A percentile compares a stretch with the other conserved stretches of the same genome.
These are phyloP conservation scores for Alca torda DNA, from an alignment of 2,797 vertebrate genomes.

Conservation along the genomic window DNA sequence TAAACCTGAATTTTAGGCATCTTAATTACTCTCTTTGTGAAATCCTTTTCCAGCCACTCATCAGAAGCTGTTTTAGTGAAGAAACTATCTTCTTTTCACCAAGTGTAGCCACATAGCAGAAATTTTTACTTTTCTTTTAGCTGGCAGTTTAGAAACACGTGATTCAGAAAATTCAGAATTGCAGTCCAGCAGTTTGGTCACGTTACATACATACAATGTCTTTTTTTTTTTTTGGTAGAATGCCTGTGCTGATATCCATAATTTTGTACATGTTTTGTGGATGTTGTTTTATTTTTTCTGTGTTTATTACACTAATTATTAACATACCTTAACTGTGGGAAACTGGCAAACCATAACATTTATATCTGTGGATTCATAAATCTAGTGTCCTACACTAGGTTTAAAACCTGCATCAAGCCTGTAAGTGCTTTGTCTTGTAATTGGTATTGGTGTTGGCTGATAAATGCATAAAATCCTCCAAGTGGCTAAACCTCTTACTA, in stretches of 20 bases:
- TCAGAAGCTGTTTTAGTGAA: neutral
- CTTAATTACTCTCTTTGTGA: neutral
- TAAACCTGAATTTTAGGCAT: neutral
- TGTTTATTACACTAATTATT: neutral
- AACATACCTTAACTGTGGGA: neutral
- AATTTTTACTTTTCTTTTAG: neutral
- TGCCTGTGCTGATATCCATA: neutral
- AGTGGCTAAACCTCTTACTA: neutral
- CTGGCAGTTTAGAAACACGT: neutral
- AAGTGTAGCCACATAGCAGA: neutral
- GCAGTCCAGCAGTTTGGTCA: neutral
- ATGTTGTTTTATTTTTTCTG: neutral
- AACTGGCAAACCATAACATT: neutral
- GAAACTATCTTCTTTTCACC: neutral
- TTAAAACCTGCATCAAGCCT: neutral
- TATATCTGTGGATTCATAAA: neutral
- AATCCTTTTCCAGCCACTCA: neutral
- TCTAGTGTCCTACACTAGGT: neutral
- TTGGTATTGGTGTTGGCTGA: neutral
- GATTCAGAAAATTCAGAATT: neutral
- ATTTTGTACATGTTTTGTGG: neutral
- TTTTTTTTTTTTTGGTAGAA: neutral
- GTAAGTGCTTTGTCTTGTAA: neutral
- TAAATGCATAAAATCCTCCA: neutral
- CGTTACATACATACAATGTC: neutral